Conservation (phyloP, 2,888 invertebrate species). For the Eutolmus rufibarbis region DNA sequence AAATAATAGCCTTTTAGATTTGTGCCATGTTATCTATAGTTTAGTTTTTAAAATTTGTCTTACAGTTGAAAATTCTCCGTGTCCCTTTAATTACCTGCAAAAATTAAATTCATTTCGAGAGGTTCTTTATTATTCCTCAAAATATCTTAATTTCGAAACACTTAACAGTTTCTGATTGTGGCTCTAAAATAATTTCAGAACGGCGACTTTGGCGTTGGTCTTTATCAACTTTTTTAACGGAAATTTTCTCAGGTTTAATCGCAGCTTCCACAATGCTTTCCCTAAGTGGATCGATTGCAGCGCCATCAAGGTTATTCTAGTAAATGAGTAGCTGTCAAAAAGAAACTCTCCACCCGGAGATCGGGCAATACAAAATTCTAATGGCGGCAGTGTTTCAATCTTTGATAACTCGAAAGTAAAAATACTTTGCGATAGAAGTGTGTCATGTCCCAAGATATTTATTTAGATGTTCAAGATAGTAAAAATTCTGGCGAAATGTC, state of each 20-base stretch:
- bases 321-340: not conserved
- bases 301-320: not conserved
- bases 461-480: not conserved
- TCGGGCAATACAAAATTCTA: not conserved
- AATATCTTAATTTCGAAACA: not conserved
- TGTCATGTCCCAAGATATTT: not conserved
- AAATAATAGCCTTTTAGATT: too few relatives aligned
- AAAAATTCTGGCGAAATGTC: not conserved
- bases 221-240: not conserved
- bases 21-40: too few relatives aligned
- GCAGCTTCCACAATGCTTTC: not conserved
- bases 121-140: too few relatives aligned
- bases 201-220: too few relatives aligned
- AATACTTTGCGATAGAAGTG: not conserved
- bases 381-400: slow-evolving; percentile 30
- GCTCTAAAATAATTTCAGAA: not conserved
- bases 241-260: not conserved
- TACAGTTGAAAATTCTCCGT: too few relatives aligned
- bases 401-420: not conserved
- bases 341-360: not conserved
- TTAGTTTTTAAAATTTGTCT: too few relatives aligned
- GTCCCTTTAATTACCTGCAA: too few relatives aligned
- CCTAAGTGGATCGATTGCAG: not conserved
- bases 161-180: not conserved
- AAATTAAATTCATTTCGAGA: too few relatives aligned